Conservation (phyloP, 2,888 invertebrate species). For the Aspidiotus rigidus region DNA sequence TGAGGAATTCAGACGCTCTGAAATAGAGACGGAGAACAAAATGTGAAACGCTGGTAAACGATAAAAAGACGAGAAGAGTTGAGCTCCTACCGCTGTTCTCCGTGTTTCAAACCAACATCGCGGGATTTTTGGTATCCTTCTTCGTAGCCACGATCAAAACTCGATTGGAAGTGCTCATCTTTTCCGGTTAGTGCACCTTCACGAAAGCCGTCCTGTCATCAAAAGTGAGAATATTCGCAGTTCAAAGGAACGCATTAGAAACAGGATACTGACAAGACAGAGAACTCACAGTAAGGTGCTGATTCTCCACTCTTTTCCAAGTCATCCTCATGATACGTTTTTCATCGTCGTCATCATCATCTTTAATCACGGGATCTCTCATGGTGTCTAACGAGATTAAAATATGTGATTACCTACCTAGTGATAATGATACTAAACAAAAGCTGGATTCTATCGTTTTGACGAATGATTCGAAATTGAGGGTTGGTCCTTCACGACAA, state of each 20-base stretch:
- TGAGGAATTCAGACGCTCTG: not conserved
- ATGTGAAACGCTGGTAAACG: not conserved
- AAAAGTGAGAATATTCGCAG: not conserved
- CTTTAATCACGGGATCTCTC: too few species aligned
- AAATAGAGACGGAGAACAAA: not conserved
- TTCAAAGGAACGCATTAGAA: not conserved
- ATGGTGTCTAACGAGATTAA: too few species aligned
- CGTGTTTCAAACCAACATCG: not conserved
- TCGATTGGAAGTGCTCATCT: conserved; percentile 22
- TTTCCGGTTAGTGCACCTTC: conserved; percentile 26
- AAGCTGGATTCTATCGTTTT: too few species aligned
- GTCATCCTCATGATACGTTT: conserved; percentile 5
- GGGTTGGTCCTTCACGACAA: too few species aligned
- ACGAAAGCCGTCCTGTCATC: conserved; percentile 18
- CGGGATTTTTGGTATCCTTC: conserved; percentile 13
- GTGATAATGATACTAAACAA: too few species aligned
- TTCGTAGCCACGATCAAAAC: conserved; percentile 15
- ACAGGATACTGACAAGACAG: not conserved
- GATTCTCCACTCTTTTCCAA: conserved; percentile 13
- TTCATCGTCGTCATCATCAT: conserved; percentile 17
- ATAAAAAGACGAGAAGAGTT: not conserved
- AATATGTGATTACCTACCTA: too few species aligned
- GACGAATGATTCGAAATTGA: too few species aligned
- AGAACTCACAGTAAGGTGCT: conserved; percentile 13
- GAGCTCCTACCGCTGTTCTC: conserved; percentile 9